Evolutionary conservation across 2,888 invertebrate genomes (phyloP).

Genomic region (Pollenia angustigena): DNA sequence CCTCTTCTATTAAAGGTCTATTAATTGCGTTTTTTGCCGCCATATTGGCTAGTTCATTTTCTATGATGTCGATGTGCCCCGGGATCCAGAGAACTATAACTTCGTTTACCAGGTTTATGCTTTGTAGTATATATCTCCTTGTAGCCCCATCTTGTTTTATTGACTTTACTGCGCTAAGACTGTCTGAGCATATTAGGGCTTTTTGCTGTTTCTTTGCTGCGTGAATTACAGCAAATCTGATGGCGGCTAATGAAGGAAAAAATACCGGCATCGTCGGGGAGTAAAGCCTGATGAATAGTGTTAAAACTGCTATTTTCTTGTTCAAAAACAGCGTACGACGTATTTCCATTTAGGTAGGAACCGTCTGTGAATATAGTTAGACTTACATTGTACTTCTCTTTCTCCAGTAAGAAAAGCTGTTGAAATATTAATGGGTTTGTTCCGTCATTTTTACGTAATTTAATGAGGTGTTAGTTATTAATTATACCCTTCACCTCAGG

Average conservation of each 20-base stretch:
- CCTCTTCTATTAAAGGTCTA: no score
- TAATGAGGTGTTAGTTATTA: no score
- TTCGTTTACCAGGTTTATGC: background rate
- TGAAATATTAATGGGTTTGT: background rate
- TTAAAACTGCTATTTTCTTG: background rate
- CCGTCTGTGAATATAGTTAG: background rate
- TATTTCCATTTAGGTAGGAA: background rate
- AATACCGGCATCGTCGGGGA: background rate
- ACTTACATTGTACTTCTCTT: background rate
- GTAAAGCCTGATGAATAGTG: no score
- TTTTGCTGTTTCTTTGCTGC: background rate
- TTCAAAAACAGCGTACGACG: background rate
- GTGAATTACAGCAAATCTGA: background rate
- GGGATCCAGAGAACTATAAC: background rate
- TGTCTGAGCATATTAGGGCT: conserved; percentile 1
- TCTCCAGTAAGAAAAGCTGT: background rate
- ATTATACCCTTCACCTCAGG: no score
- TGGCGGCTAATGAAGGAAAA: background rate
- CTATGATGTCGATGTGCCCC: background rate
- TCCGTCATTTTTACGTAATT: no score
- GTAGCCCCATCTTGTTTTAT: background rate
- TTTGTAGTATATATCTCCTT: background rate
- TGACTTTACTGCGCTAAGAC: conserved; percentile 9
- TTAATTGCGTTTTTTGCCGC: no score
- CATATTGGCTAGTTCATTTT: no score